A percentile compares a stretch with the other conserved stretches of the same genome.
phyloP scores from a whole-genome alignment of 2,888 invertebrate species.

The Hermaeophaga mercurialis region DNA sequence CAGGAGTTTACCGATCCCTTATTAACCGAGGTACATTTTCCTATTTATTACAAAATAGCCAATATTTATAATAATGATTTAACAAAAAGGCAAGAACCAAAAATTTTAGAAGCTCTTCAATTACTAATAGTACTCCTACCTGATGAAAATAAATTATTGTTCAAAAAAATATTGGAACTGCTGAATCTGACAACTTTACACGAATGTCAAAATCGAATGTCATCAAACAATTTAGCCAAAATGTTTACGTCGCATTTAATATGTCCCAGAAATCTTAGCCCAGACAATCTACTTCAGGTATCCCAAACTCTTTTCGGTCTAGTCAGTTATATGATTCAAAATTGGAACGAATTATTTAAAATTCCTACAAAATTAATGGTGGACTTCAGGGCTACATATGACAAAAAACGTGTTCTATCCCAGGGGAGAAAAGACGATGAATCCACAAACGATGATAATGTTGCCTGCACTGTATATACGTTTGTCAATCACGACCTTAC shows the following conservation, averaged over 20 bases:
- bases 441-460: constrained; percentile 67
- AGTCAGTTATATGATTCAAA: constrained; percentile 86
- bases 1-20: constrained; percentile 88
- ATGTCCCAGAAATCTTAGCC: constrained; percentile 85
- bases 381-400: constrained; percentile 78
- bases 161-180: constrained; percentile 79
- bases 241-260: constrained; percentile 90
- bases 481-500: constrained; percentile 86
- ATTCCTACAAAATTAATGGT: constrained; percentile 77
- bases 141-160: constrained; percentile 73
- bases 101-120: constrained; percentile 79
- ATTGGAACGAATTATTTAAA: constrained; percentile 71
- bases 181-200: constrained; percentile 75
- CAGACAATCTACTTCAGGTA: constrained; percentile 81
- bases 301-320: constrained; percentile 78
- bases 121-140: constrained; percentile 81
- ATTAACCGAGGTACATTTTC: constrained; percentile 80
- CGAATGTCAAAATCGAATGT: constrained; percentile 84
- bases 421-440: constrained; percentile 63
- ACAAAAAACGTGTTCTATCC: constrained; percentile 67
- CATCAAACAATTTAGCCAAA: constrained; percentile 84
- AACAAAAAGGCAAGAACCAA: constrained; percentile 61
- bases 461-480: constrained; percentile 87
- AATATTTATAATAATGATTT: constrained; percentile 61
- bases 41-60: constrained; percentile 80